Base-by-base conservation (phyloP, 2,797 vertebrate species). In the Lutra lutra region DNA sequence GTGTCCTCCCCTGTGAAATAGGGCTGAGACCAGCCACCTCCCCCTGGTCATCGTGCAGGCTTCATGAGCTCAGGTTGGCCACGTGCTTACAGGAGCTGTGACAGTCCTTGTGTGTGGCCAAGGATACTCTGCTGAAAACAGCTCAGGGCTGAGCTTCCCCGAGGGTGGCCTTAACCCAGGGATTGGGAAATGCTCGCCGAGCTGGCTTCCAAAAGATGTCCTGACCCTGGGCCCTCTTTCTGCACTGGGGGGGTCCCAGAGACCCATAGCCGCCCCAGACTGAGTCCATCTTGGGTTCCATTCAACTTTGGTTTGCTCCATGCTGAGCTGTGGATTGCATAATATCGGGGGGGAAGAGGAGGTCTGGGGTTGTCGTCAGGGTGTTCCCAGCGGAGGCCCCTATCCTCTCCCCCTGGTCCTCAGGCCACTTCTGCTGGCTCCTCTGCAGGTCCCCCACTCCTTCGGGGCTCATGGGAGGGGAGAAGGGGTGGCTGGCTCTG, bases 181-280 rank as follows among this genome's bases (percentile, higher is more conserved):
- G 58, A 68, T 18, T 62, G 48, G 29, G 68, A 64, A 72, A 64
- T 3, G 27, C 46, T 62, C 7, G 0, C 15, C 25, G 11, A 12
- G 29, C 84, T 60, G 21, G 27, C 51, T 84, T n/a, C 43, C 51
- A 2, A 29, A 70, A 51, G 60, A 72, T 7, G 2, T 51, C 48
- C 32, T 0, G 18, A 40, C 14, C 35, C 43, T 3, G 12, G 73
- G 40, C 25, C 38, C 64, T 11, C 7, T 66, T 32, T 58, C 35
- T 0, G 0, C 27, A 32, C 0, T 1, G 23, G 51, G 68, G 68
- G 38, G 38, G 7, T 1, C 3, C 68, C 11, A 0, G 75, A n/a
- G 20, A 7, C 62, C 58, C 56, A 1, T 4, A 2, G 12, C 48
- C 3, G 66, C 60, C 83, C 75, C 56, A 5, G 64, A 43, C 0